phyloP scores from a whole-genome alignment of 2,888 invertebrate genomes.

The Drosophila ezoana region DNA sequence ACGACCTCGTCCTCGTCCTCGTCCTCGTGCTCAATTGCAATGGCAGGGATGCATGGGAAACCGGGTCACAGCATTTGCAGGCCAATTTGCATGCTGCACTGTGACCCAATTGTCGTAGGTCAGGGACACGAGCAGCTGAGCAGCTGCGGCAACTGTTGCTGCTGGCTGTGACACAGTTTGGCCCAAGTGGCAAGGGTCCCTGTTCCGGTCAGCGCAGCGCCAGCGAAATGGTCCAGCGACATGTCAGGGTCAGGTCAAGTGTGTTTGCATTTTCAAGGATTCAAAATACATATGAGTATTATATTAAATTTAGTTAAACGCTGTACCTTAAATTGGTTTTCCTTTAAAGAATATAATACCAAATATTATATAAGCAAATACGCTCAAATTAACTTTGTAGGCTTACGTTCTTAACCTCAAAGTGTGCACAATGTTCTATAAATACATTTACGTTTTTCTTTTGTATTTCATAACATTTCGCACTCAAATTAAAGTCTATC shows the following conservation, averaged over 20 bases:
- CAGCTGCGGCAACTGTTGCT: conserved; percentile 15
- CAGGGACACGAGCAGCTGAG: conserved; percentile 31
- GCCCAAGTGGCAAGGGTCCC: conserved; percentile 1
- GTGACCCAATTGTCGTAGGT: conserved; percentile 54
- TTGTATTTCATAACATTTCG: too few species aligned
- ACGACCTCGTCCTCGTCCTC: conserved; percentile 30
- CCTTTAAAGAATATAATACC: too few species aligned
- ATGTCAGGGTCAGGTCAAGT: conserved; percentile 44
- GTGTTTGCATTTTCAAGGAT: background rate
- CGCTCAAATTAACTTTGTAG: too few species aligned
- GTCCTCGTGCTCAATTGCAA: conserved; percentile 14
- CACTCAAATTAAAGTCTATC: too few species aligned
- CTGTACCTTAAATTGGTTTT: too few species aligned
- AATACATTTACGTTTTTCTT: too few species aligned
- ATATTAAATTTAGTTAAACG: background rate
- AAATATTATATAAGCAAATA: too few species aligned
- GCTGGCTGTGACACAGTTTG: conserved; percentile 40
- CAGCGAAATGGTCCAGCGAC: conserved; percentile 2
- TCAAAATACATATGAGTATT: background rate
- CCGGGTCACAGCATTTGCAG: conserved; percentile 38
- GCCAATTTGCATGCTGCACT: conserved; percentile 50
- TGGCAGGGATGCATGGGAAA: conserved; percentile 19
- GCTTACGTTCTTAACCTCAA: too few species aligned
- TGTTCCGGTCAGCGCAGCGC: background rate
- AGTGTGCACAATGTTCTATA: too few species aligned